Evolutionary conservation across 1,140 invertebrate genomes (phyloP).

Genomic region (Lordiphosa collinella): DNA sequence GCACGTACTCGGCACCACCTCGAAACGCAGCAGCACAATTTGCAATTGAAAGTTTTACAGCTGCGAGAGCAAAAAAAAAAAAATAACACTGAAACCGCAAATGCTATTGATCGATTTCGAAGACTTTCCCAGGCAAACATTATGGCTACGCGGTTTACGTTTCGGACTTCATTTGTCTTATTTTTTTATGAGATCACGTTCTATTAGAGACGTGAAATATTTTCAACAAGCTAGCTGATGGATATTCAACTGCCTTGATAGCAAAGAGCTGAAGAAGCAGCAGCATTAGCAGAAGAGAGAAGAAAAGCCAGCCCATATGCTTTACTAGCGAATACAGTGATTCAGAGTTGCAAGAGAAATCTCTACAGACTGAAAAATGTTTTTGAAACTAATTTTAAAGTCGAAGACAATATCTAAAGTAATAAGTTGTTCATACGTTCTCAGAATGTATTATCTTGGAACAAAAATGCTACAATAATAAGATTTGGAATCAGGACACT

Average conservation of each 20-base stretch:
- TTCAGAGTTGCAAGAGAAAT: too few species aligned
- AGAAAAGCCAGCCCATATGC: conserved; percentile 12
- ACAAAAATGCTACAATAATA: too few species aligned
- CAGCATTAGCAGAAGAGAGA: neutral
- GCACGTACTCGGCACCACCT: conserved; percentile 22
- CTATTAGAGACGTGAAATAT: conserved; percentile 71
- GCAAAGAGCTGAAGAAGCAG: neutral
- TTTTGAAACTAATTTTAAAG: too few species aligned
- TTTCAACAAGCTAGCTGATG: conserved; percentile 42
- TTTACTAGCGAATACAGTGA: conserved; percentile 29
- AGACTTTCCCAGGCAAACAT: conserved; percentile 57
- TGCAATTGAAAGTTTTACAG: conserved; percentile 57
- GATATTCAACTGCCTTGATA: conserved; percentile 48
- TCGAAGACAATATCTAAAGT: too few species aligned
- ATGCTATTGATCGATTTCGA: conserved; percentile 52
- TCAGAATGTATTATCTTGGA: too few species aligned
- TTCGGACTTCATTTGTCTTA: conserved; percentile 18
- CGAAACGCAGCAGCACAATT: conserved; percentile 46
- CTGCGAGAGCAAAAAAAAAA: conserved; percentile 2
- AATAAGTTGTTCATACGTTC: too few species aligned
- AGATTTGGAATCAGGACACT: too few species aligned
- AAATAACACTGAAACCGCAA: conserved; percentile 18
- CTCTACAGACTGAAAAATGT: too few species aligned
- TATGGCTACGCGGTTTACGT: conserved; percentile 19
- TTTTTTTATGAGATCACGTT: conserved; percentile 67